Conservation (phyloP, 2,888 invertebrate genomes). For the Drosophila antonietae region DNA sequence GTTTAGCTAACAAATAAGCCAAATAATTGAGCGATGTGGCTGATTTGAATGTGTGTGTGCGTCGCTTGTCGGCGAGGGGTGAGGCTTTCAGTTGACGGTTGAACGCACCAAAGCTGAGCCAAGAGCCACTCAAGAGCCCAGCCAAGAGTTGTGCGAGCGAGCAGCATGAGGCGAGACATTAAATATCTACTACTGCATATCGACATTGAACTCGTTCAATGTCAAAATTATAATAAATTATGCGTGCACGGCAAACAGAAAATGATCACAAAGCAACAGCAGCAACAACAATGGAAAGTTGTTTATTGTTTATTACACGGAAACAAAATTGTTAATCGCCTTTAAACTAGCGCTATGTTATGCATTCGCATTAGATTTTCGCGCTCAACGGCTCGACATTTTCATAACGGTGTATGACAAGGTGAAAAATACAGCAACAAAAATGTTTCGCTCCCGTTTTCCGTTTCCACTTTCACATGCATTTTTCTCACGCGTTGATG, state of each 20-base stretch:
- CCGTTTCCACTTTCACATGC: constrained; percentile 1
- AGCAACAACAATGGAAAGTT: constrained; percentile 61
- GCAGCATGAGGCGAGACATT: constrained; percentile 3
- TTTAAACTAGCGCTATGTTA: constrained; percentile 39
- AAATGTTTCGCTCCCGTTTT: not conserved
- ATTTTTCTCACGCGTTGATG: constrained; percentile 19
- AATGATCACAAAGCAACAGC: constrained; percentile 40
- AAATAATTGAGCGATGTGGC: constrained; percentile 67
- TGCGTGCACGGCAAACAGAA: constrained; percentile 60
- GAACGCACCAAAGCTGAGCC: constrained; percentile 48
- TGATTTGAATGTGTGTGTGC: constrained; percentile 53
- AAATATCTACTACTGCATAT: constrained; percentile 65
- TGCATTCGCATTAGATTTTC: constrained; percentile 42
- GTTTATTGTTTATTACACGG: constrained; percentile 74
- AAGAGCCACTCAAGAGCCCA: not conserved
- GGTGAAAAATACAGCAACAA: constrained; percentile 24
- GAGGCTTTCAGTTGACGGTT: constrained; percentile 30
- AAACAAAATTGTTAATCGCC: constrained; percentile 59
- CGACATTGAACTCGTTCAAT: constrained; percentile 83
- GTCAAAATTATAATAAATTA: constrained; percentile 81
- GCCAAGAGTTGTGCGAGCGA: not conserved
- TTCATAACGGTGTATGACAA: constrained; percentile 51
- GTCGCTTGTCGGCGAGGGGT: constrained; percentile 1
- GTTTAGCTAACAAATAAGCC: constrained; percentile 70
- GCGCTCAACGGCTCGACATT: constrained; percentile 33